A percentile compares a stretch with the other conserved stretches of the same genome.
Conservation (phyloP, 2,888 invertebrate species). For the Apoderus coryli region DNA sequence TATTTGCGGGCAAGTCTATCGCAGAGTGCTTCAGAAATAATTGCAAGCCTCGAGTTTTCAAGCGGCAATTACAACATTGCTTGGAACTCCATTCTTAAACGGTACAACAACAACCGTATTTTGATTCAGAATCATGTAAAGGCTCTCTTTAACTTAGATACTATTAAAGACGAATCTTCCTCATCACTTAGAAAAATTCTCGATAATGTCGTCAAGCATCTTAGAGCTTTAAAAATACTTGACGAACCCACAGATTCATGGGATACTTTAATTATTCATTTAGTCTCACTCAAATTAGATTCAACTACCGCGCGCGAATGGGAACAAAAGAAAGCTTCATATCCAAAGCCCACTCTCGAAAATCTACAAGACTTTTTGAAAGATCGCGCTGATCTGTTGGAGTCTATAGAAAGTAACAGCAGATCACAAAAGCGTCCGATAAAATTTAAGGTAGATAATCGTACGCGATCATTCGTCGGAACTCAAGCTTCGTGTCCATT, state of each 20-base stretch:
- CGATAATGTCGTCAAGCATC: slow-evolving; percentile 5
- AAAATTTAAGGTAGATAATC: too few species aligned
- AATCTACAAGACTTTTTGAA: slow-evolving; percentile 5
- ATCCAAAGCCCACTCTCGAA: neutral
- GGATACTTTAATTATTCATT: slow-evolving; percentile 6
- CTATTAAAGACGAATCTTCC: slow-evolving; percentile 1
- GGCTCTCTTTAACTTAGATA: slow-evolving; percentile 1
- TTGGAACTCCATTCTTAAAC: slow-evolving; percentile 11
- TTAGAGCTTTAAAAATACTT: slow-evolving; percentile 4
- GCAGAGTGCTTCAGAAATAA: slow-evolving; percentile 9
- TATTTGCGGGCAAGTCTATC: slow-evolving; percentile 10
- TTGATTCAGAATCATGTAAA: slow-evolving; percentile 8
- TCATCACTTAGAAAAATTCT: neutral
- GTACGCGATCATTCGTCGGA: neutral
- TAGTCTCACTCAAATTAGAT: too few species aligned
- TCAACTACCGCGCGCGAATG: neutral
- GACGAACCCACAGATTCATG: slow-evolving; percentile 4
- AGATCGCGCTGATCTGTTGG: slow-evolving; percentile 4
- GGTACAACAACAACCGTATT: too few species aligned
- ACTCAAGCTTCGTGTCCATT: neutral
- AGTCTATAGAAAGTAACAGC: slow-evolving; percentile 5
- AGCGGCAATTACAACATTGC: slow-evolving; percentile 10
- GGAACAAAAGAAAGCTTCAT: neutral
- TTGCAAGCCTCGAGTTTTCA: slow-evolving; percentile 11
- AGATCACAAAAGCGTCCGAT: neutral